Base-by-base conservation (phyloP, 1,140 invertebrate species). In the Batillaria attramentaria region DNA sequence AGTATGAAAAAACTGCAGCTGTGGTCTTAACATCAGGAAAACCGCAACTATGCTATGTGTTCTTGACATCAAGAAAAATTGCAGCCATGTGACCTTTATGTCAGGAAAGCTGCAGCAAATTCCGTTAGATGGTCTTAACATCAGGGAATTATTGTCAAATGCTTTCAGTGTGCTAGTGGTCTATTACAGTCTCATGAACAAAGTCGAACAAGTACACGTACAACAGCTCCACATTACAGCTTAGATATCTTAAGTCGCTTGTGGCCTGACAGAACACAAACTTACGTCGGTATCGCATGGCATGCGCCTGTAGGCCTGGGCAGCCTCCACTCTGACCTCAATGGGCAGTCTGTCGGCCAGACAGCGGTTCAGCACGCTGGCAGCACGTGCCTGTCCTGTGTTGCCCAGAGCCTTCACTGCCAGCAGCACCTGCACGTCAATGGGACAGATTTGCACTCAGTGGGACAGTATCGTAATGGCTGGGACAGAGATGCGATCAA, bases 331-430 rank as follows among this genome's bases (percentile, higher is more conserved):
- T 74, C 95, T 91, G 8, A 98, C 93, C 60, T 96, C 93, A 66
- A 94, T 93, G 46, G 93, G 92, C 31, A 91, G 92, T 72, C 94
- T 93, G 79, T 95, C 93, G 1, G 90, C 87, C 1, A 93, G 93
- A 84, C 96, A 96, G 54, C 93, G 88, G 2, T 91, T 92, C 10
- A 97, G 75, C 82, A 94, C 94, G 18, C 93, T 90, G 20, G 92
- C 92, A 65, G 94, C 93, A 70, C 84, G 78, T 28, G 93, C 93
- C 74, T 94, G 93, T 6, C 96, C 97, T 83, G 96, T 95, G 87
- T 98, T 98, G 31, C 96, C 96, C 33, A 98, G 89, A 3, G 96
- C 95, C 92, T 97, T 97, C 20, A 98, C 91, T 20, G 95, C 93
- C 84, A 96, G 92, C 74, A 98, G 92, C 2, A 96, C 91, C 66